Evolutionary conservation across 2,113 vertebrate species (phyloP).

Genomic region (Hippocampus comes): DNA sequence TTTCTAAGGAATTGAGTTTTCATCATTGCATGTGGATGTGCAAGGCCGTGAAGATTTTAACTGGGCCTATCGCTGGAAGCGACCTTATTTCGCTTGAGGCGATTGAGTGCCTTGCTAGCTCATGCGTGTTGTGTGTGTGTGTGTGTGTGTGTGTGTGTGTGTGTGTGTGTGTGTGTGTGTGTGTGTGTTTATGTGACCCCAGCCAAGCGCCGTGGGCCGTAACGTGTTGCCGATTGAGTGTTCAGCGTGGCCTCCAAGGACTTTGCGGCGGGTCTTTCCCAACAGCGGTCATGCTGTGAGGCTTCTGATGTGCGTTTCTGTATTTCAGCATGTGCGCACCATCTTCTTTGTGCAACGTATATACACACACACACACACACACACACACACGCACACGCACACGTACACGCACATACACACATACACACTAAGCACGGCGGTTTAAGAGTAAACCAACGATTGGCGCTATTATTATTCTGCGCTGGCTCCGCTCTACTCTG

Average conservation of each 20-base stretch:
- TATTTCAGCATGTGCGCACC: constrained; percentile 26
- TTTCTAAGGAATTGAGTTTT: not conserved
- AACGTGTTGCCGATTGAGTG: constrained; percentile 62
- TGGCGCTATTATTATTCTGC: constrained; percentile 54
- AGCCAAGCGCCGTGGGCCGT: constrained; percentile 48
- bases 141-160: not conserved
- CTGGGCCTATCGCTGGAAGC: not conserved
- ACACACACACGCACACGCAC: not conserved
- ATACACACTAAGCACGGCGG: constrained; percentile 12
- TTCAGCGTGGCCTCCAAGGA: constrained; percentile 49
- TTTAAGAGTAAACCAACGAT: constrained; percentile 46
- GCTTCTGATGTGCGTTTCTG: not conserved
- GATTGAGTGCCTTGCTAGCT: constrained; percentile 23
- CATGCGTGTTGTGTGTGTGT: constrained; percentile 47
- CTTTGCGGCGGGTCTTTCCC: constrained; percentile 36
- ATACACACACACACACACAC: not conserved
- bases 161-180: not conserved
- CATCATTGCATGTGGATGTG: not conserved
- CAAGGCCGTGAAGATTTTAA: not conserved
- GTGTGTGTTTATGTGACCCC: constrained; percentile 42
- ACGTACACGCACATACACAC: not conserved
- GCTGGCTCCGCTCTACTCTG: constrained; percentile 41
- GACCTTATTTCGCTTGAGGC: not conserved
- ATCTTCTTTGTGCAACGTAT: constrained; percentile 30
- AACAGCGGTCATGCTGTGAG: not conserved